Conservation (phyloP, 2,888 invertebrate genomes). For the Protonemura montana region DNA sequence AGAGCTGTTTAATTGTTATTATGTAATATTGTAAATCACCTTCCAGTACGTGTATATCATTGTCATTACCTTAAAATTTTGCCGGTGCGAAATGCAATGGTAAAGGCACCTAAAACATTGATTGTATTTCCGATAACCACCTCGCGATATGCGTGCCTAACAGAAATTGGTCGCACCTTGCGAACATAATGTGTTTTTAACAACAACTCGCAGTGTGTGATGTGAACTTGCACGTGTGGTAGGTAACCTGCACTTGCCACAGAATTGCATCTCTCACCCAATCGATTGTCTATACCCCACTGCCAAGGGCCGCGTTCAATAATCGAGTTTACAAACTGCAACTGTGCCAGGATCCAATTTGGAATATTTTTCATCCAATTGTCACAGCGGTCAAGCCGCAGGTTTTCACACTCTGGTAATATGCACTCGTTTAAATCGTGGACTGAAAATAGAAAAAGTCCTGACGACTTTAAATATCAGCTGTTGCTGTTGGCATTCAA, state of each 20-base stretch:
- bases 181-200: background rate
- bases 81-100: background rate
- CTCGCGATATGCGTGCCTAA: too few relatives aligned
- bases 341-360: background rate
- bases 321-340: background rate
- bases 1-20: background rate
- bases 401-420: too few relatives aligned
- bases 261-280: background rate
- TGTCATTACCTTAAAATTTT: background rate
- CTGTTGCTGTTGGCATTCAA: too few relatives aligned
- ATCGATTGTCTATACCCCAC: background rate
- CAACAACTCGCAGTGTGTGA: background rate
- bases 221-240: background rate
- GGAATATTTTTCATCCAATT: background rate
- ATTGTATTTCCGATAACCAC: background rate
- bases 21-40: background rate
- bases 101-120: background rate
- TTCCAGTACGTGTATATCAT: background rate
- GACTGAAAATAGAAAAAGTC: too few relatives aligned
- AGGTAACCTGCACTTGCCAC: background rate
- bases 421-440: too few relatives aligned
- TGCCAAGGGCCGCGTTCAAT: background rate
- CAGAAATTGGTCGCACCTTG: background rate
- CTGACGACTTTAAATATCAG: too few relatives aligned
- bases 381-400: background rate